Conservation (phyloP, 1,140 invertebrate genomes). For the Drosophila subpulchrella region DNA sequence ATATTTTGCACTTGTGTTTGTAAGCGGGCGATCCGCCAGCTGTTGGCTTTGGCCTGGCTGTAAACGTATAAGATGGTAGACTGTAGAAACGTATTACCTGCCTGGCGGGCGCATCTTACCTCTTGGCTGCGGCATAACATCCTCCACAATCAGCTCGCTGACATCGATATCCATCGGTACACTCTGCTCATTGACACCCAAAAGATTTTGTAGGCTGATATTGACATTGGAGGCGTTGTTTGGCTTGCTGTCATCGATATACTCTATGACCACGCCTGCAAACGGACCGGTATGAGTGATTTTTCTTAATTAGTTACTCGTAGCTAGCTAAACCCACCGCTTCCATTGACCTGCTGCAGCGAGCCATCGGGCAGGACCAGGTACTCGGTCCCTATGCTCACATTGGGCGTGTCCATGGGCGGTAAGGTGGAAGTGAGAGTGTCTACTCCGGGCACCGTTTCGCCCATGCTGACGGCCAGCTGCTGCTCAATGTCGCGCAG, state of each 20-base stretch:
- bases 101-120: background rate
- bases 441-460: slow-evolving; percentile 13
- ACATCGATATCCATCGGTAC: slow-evolving; percentile 63
- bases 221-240: slow-evolving; percentile 23
- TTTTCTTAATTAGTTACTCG: background rate
- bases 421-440: slow-evolving; percentile 14
- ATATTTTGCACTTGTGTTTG: slow-evolving; percentile 67
- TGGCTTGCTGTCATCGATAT: slow-evolving; percentile 64
- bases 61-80: background rate
- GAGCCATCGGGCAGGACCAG: slow-evolving; percentile 74
- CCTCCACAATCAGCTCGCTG: slow-evolving; percentile 61
- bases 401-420: slow-evolving; percentile 35
- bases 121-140: slow-evolving; percentile 38
- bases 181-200: slow-evolving; percentile 21
- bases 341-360: slow-evolving; percentile 67
- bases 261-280: slow-evolving; percentile 65
- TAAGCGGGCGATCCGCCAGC: slow-evolving; percentile 8
- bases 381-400: slow-evolving; percentile 75
- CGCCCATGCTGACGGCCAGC: slow-evolving; percentile 33
- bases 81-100: background rate
- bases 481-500: slow-evolving; percentile 60
- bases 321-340: slow-evolving; percentile 31
- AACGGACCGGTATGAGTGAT: background rate
- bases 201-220: slow-evolving; percentile 49
- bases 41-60: slow-evolving; percentile 41